These are phyloP conservation scores for Cottoperca gobio DNA, from an alignment of 2,797 vertebrate genomes.

Conservation along the genomic window DNA sequence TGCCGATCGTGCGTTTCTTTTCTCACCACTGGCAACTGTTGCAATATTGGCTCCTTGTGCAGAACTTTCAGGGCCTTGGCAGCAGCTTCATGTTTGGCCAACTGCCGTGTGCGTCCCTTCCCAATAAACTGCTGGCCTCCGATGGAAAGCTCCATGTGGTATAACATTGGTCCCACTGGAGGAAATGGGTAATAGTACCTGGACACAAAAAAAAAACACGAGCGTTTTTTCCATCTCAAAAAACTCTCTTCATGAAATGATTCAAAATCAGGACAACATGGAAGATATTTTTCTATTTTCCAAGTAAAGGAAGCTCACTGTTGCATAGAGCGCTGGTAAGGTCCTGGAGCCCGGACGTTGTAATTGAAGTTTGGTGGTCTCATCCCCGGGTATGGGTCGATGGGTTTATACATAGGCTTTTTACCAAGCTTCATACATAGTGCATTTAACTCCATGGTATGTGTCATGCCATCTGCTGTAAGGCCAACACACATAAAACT, in stretches of 20 bases:
- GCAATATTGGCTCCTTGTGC: conserved; percentile 93
- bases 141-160: conserved; percentile 97
- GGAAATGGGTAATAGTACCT: conserved; percentile 99
- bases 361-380: conserved; percentile 96
- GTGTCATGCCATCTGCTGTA: conserved; percentile 90
- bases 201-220: conserved; percentile 36
- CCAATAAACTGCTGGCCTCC: conserved; percentile 97
- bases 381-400: conserved; percentile 94
- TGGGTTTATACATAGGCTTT: conserved; percentile 96
- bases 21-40: conserved; percentile 85
- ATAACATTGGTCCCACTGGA: conserved; percentile 92
- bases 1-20: conserved; percentile 7
- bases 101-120: conserved; percentile 95
- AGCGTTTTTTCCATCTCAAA: background rate
- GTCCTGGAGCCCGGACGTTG: conserved; percentile 87
- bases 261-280: background rate
- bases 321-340: conserved; percentile 88
- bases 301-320: conserved; percentile 73
- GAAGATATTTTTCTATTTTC: background rate
- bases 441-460: conserved; percentile 95
- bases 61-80: conserved; percentile 94
- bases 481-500: conserved; percentile 30
- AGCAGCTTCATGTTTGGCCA: conserved; percentile 95
- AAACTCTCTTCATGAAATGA: background rate
- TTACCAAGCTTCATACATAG: conserved; percentile 98